Evolutionary conservation across 2,113 vertebrate species (phyloP).

Genomic region (Aplodontia rufa): DNA sequence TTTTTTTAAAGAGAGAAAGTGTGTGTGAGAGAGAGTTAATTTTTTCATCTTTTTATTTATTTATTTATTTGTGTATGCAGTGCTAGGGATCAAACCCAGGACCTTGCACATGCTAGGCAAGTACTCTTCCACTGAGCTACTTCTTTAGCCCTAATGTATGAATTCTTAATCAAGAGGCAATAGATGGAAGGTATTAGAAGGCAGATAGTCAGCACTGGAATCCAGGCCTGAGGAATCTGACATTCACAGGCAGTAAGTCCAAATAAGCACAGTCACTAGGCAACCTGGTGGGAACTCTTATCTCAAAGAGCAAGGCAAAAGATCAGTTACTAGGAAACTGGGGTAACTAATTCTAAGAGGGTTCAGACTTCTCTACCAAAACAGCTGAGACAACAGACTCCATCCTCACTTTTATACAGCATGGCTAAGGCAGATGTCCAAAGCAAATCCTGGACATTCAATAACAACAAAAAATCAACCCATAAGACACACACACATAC

Average conservation of each 20-base stretch:
- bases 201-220: background rate
- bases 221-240: background rate
- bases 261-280: conserved; percentile 50
- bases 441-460: background rate
- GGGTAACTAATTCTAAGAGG: background rate
- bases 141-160: no score
- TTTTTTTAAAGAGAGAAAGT: no score
- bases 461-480: background rate
- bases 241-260: conserved; percentile 1
- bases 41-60: no score
- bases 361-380: background rate
- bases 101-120: no score
- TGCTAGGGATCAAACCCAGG: no score
- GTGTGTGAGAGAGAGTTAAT: no score
- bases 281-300: conserved; percentile 46
- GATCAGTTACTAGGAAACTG: conserved; percentile 52
- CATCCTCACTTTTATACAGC: background rate
- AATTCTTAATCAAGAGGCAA: conserved; percentile 12
- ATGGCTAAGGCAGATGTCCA: background rate
- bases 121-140: no score
- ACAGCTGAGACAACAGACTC: background rate
- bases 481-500: background rate
- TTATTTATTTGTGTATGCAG: no score
- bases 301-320: conserved; percentile 19
- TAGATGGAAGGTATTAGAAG: background rate